phyloP scores from a whole-genome alignment of 2,888 invertebrate genomes.

The Drosophila atripex region DNA sequence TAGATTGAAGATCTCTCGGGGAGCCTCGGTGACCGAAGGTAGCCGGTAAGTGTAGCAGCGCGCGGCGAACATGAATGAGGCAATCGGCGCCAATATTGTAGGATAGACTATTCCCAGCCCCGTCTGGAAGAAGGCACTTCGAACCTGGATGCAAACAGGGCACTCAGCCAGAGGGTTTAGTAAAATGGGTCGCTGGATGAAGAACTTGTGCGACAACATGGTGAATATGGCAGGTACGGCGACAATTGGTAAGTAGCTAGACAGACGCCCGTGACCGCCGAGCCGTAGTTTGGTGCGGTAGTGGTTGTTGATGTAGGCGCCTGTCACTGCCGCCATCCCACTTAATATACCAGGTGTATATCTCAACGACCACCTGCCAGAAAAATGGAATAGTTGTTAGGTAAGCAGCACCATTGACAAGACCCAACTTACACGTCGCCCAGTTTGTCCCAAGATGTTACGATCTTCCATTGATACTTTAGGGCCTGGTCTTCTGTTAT shows the following conservation, averaged over 20 bases:
- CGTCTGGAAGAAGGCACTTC: slow-evolving; percentile 86
- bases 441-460: slow-evolving; percentile 86
- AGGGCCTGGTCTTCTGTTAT: slow-evolving; percentile 86
- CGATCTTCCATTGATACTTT: slow-evolving; percentile 86
- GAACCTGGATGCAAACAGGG: slow-evolving; percentile 87
- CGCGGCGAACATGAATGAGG: slow-evolving; percentile 87
- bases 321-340: slow-evolving; percentile 85
- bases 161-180: slow-evolving; percentile 86
- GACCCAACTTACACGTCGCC: slow-evolving; percentile 86
- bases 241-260: slow-evolving; percentile 87
- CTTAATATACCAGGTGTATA: slow-evolving; percentile 85
- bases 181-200: slow-evolving; percentile 86
- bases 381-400: slow-evolving; percentile 25
- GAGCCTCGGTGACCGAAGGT: slow-evolving; percentile 87
- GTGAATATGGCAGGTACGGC: slow-evolving; percentile 86
- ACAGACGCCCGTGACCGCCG: slow-evolving; percentile 85
- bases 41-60: slow-evolving; percentile 87
- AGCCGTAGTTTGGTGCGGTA: slow-evolving; percentile 87
- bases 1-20: slow-evolving; percentile 85
- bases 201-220: slow-evolving; percentile 85
- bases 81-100: slow-evolving; percentile 86
- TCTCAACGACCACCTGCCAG: slow-evolving; percentile 85
- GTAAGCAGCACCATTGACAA: slow-evolving; percentile 23
- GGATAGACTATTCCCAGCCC: slow-evolving; percentile 86
- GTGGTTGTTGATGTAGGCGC: slow-evolving; percentile 86